Conservation (phyloP, 2,797 vertebrate species). For the Steatocranus sp. region DNA sequence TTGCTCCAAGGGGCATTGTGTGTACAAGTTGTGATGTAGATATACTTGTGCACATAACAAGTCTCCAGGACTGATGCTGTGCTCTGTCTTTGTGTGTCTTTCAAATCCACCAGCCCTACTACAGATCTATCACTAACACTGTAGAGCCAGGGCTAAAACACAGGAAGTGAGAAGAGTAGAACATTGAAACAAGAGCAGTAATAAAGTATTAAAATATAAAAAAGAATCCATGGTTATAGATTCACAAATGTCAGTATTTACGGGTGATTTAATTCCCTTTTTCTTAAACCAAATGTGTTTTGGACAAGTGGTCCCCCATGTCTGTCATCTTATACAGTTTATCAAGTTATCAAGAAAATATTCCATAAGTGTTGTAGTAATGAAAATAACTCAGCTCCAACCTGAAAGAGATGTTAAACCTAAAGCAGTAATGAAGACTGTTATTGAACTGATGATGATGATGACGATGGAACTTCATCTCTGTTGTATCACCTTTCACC, state of each 20-base stretch:
- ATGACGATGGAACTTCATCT: constrained; percentile 23
- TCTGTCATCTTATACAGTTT: neutral
- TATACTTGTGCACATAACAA: constrained; percentile 8
- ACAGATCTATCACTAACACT: constrained; percentile 28
- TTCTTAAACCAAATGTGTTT: neutral
- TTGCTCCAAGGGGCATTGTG: neutral
- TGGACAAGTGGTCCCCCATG: neutral
- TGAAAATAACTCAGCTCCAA: neutral
- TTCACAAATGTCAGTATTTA: neutral
- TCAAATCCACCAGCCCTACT: constrained; percentile 6
- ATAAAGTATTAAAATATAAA: neutral
- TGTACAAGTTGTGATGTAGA: constrained; percentile 7
- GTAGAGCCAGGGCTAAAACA: constrained; percentile 17
- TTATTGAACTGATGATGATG: constrained; percentile 23
- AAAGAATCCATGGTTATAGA: neutral
- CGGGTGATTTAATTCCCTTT: neutral
- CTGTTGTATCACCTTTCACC: constrained; percentile 8
- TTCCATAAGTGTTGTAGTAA: neutral
- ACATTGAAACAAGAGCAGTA: neutral
- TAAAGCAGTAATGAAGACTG: neutral
- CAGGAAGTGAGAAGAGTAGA: neutral
- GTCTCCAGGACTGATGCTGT: constrained; percentile 19
- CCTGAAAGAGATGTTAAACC: neutral
- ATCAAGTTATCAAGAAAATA: neutral
- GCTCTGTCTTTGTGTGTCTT: constrained; percentile 27